Base-by-base conservation (phyloP, 1,140 invertebrate species). In the Ceratitis capitata region DNA sequence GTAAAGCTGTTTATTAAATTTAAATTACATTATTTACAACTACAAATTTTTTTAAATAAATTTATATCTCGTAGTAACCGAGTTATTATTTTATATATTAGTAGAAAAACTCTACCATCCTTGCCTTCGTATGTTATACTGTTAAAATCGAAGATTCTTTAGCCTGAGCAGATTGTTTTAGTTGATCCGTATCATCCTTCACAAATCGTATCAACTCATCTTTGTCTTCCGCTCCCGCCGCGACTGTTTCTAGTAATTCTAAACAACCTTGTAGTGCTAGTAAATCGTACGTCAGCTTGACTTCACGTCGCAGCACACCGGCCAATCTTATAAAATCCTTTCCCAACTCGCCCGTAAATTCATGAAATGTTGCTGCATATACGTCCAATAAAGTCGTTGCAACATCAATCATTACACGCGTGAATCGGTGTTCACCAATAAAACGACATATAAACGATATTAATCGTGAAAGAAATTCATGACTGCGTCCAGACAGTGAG, bases 371-470 rank as follows among this genome's bases (percentile, higher is more conserved):
- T 86, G 94, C 93, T 88, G 95, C 95, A 90, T 95, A 96, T 2
- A 96, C 93, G 92, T 96, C 96, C 87, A 98, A 89, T 74, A 98
- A 93, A 56, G 95, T 93, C 92, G 95, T 95, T 47, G 94, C 92
- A 35, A 97, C 95, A 92, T 97, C 94, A 47, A 96, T 92, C 4
- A 98, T 89, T 16, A 95, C 94, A 83, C 94, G 93, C 51, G 95
- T 95, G 91, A 96, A 98, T 87, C 95, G 93, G 58, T 94, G 92
- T 89, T 95, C 96, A 74, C 96, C 94, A 82, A 98, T 92, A 90
- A 97, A 93, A 85, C 93, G 95, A 84, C 94, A 94, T n/a, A 98
- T 92, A 92, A 98, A 98, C 86, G 94, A 94, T 0, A 98, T 89
- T 85, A 98, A 93, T 83, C 92, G 89, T 9, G 93, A 90, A 26